Percentiles rank a stretch among this genome's conserved stretches.
These are phyloP conservation scores for Pachydiplax longipennis DNA, from an alignment of 2,888 invertebrate genomes.

Conservation along the genomic window DNA sequence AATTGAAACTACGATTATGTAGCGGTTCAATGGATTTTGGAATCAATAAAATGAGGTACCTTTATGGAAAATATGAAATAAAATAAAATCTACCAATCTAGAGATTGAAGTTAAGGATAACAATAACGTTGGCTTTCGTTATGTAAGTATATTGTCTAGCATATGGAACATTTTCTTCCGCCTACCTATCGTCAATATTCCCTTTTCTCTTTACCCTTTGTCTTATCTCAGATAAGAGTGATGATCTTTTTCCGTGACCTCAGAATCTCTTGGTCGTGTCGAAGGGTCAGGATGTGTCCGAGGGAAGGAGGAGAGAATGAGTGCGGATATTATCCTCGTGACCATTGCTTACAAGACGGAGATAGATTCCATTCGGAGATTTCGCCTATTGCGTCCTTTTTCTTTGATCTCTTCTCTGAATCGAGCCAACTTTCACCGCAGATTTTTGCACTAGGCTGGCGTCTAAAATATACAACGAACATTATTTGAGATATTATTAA, in stretches of 20 bases:
- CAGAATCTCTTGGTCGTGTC: conserved; percentile 10
- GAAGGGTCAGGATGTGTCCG: conserved; percentile 16
- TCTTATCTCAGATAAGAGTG: background rate
- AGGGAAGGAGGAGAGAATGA: background rate
- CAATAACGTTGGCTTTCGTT: too few relatives aligned
- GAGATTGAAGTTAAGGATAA: too few relatives aligned
- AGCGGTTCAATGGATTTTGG: too few relatives aligned
- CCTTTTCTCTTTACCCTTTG: background rate
- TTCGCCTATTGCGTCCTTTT: background rate
- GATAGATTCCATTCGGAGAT: background rate
- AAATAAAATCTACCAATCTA: too few relatives aligned
- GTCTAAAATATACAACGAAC: background rate
- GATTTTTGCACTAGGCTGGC: background rate
- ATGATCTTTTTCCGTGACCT: conserved; percentile 34
- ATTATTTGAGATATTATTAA: too few relatives aligned
- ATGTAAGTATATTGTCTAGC: too few relatives aligned
- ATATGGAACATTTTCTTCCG: background rate
- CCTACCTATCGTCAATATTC: background rate
- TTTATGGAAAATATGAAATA: too few relatives aligned
- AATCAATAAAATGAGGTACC: too few relatives aligned
- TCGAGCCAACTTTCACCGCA: background rate
- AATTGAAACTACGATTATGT: too few relatives aligned
- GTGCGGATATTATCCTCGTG: conserved; percentile 1
- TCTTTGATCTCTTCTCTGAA: background rate
- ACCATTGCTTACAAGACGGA: background rate